Conservation (phyloP, 1,140 invertebrate species). For the Tigriopus japonicus region DNA sequence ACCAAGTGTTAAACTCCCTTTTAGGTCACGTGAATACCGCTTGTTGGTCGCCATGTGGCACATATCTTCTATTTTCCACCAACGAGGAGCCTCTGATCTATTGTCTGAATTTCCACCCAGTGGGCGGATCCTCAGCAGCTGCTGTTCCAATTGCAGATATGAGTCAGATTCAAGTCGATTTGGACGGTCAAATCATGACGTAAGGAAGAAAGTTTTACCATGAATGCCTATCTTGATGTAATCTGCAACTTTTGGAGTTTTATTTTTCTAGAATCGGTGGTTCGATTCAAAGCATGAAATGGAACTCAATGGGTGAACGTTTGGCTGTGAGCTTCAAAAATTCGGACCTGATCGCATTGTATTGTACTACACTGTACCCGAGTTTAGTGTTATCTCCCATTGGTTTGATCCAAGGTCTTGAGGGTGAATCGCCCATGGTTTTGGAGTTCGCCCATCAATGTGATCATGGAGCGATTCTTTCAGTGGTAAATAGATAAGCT, state of each 20-base stretch:
- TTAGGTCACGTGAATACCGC: background rate
- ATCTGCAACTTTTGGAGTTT: too few relatives aligned
- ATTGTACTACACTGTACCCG: background rate
- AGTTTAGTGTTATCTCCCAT: background rate
- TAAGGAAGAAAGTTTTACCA: too few relatives aligned
- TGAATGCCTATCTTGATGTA: too few relatives aligned
- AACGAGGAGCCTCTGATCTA: background rate
- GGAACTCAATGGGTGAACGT: background rate
- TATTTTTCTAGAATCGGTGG: background rate
- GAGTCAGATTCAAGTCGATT: background rate
- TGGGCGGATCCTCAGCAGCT: background rate
- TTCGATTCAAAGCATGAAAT: background rate
- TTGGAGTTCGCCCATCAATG: background rate
- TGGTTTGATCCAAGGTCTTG: background rate
- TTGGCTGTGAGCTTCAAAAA: background rate
- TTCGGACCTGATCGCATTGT: background rate
- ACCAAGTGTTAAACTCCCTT: too few relatives aligned
- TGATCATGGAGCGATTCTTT: background rate
- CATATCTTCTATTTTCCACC: background rate
- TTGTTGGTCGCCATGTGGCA: background rate
- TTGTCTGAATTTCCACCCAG: background rate
- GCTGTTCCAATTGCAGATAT: background rate
- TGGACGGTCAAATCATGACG: background rate
- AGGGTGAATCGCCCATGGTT: background rate
- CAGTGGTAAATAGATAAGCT: background rate